Percentiles rank a stretch among this genome's conserved stretches.
Evolutionary conservation across 2,113 vertebrate species (phyloP).

Genomic region (Gymnarchus niloticus): DNA sequence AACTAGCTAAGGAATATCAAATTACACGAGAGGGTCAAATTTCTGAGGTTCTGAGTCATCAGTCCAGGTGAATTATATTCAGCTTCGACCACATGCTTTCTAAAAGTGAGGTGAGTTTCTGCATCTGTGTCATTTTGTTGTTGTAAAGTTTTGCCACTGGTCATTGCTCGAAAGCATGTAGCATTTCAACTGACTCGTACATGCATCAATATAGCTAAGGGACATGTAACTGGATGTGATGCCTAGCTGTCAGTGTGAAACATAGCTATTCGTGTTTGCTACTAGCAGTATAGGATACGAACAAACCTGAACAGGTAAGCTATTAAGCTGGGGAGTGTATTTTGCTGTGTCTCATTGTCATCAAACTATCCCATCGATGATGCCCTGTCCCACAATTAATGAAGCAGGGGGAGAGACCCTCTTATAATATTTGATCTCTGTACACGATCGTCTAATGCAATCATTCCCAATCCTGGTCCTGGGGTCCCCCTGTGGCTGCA

Average conservation of each 20-base stretch:
- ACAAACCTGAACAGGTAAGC: too few species aligned
- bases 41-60: background rate
- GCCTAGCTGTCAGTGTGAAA: background rate
- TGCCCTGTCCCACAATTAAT: too few species aligned
- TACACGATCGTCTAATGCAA: too few species aligned
- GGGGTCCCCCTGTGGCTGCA: too few species aligned
- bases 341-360: too few species aligned
- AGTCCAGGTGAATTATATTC: background rate
- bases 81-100: background rate
- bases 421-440: too few species aligned
- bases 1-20: background rate
- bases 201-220: background rate
- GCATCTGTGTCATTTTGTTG: background rate
- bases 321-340: too few species aligned
- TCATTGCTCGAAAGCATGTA: constrained; percentile 16
- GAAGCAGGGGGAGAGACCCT: too few species aligned
- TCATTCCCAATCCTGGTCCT: too few species aligned
- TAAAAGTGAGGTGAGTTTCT: background rate
- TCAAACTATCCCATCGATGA: too few species aligned
- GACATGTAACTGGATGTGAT: background rate
- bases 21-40: background rate
- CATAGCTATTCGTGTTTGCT: too few species aligned
- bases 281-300: background rate
- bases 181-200: background rate
- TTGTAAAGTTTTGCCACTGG: background rate